Evolutionary conservation across 1,140 invertebrate genomes (phyloP), one percentile per base, ranked within the genome.

Genomic region (Lepidotrigona ventralis): DNA sequence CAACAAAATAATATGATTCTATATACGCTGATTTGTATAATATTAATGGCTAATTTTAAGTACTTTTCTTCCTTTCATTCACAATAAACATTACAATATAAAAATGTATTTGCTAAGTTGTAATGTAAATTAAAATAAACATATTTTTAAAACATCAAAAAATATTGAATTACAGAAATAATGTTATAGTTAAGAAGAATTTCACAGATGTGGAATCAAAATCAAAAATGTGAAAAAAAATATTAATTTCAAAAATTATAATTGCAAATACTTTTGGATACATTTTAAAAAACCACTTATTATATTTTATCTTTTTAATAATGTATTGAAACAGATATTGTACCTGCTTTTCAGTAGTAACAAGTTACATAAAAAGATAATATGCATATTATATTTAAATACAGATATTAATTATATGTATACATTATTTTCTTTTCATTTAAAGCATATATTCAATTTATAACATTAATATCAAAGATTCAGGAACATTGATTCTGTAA

Each of bases 401-500:
- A 56, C n/a, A 60, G 23, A 82, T 14, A 68, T 76, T 11, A 39
- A 77, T 70, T 69, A 17, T 82, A 76, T 23, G 46, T 19, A 29
- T 58, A 53, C 5, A 69, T 60, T 69, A 76, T 19, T 51, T 82
- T 66, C 23, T 66, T 72, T 19, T 69, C 26, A 14, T 51, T 76
- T 26, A 58, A 76, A 82, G 53, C 21, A 53, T 82, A 78, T 78
- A 78, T n/a, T 77, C 26, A 77, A 68, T 78, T 78, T 63, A 19
- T 70, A 63, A 60, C 19, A 53, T 63, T 83, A 83, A 83, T 83
- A 83, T 83, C 66, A 83, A 78, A 78, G 39, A 33, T 78, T 29
- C 56, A 83, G 81, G 81, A 83, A 83, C 81, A 83, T 83, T 83
- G 56, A 46, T 78, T 78, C 56, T 70, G 23, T 23, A 54, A 54